Conservation (phyloP, 2,888 invertebrate species). For the Pecten maximus region DNA sequence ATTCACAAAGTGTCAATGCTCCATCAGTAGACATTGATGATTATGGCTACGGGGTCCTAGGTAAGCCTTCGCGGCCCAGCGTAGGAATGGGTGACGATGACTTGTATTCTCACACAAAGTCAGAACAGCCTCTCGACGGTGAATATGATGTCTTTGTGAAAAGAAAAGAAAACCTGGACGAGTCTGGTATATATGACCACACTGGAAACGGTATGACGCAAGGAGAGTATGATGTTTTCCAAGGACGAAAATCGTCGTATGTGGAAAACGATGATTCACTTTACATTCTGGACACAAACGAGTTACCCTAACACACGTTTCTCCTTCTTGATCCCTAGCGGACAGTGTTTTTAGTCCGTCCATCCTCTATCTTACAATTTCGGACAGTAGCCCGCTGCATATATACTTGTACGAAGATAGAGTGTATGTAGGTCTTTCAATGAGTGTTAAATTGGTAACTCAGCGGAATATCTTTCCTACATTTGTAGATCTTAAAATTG, state of each 20-base stretch:
- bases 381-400: no score
- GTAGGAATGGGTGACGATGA: neutral
- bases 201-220: neutral
- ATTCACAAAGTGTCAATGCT: neutral
- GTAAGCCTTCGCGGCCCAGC: neutral
- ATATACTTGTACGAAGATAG: no score
- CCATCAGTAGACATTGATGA: neutral
- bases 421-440: no score
- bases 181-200: neutral
- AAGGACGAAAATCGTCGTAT: neutral
- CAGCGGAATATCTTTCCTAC: no score
- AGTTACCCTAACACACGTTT: neutral
- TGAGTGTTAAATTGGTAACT: no score
- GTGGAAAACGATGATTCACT: neutral
- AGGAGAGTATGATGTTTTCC: neutral
- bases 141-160: neutral
- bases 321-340: neutral
- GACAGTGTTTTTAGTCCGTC: neutral
- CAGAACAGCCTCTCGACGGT: neutral
- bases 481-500: no score
- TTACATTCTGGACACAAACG: neutral
- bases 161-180: neutral
- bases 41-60: neutral
- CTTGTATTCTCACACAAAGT: neutral
- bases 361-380: no score